phyloP scores from a whole-genome alignment of 2,797 vertebrate species.

The Psittacula derbiana region DNA sequence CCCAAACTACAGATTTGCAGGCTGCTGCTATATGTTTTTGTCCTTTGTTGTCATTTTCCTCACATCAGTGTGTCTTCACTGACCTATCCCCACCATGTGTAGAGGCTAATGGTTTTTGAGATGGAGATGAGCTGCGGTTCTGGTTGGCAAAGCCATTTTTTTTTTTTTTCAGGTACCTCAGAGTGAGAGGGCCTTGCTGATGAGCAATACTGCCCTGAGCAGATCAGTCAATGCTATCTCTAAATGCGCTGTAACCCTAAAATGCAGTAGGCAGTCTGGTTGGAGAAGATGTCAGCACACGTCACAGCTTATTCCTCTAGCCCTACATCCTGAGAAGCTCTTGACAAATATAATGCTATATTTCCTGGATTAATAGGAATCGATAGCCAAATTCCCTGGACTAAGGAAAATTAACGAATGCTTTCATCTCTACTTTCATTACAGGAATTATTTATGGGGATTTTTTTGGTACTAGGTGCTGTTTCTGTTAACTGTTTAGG shows the following conservation, averaged over 20 bases:
- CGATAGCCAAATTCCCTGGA: neutral
- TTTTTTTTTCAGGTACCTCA: neutral
- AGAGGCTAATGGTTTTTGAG: conserved; percentile 14
- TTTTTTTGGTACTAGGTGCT: conserved; percentile 2
- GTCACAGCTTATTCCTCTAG: conserved; percentile 35
- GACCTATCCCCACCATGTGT: neutral
- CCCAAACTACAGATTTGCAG: conserved; percentile 38
- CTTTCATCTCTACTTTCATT: conserved; percentile 6
- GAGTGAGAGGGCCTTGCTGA: neutral
- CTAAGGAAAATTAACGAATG: conserved; percentile 44
- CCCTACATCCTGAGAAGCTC: conserved; percentile 3
- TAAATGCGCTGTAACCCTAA: conserved; percentile 35
- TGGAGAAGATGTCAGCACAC: conserved; percentile 18
- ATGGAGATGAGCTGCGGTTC: conserved; percentile 35
- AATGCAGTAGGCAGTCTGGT: neutral
- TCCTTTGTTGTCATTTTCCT: conserved; percentile 43
- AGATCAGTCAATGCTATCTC: conserved; percentile 26
- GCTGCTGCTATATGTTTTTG: conserved; percentile 54
- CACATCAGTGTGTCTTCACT: conserved; percentile 37
- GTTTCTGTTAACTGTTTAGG: conserved; percentile 48
- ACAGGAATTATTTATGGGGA: neutral
- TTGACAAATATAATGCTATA: conserved; percentile 6
- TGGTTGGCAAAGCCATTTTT: conserved; percentile 1
- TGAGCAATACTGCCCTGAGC: conserved; percentile 3
- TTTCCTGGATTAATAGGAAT: conserved; percentile 44